A percentile compares a stretch with the other conserved stretches of the same genome.
phyloP scores from a whole-genome alignment of 2,888 invertebrate species.

The Protonemura montana region DNA sequence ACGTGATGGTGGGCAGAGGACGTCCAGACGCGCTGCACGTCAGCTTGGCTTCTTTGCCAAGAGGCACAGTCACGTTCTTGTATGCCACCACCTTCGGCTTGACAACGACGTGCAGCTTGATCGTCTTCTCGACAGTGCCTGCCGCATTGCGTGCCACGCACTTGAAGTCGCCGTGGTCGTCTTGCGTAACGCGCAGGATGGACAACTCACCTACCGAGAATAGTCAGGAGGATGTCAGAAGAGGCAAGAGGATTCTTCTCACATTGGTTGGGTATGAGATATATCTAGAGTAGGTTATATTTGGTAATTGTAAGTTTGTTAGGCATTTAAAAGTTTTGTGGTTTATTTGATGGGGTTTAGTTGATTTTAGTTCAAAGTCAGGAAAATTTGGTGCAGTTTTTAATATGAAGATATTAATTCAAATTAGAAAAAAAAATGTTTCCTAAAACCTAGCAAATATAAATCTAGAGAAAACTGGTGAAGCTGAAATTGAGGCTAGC shows the following conservation, averaged over 20 bases:
- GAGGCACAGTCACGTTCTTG: constrained; percentile 73
- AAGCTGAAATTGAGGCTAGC: too few species aligned
- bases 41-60: constrained; percentile 70
- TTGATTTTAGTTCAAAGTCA: too few species aligned
- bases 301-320: too few species aligned
- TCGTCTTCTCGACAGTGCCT: constrained; percentile 72
- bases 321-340: too few species aligned
- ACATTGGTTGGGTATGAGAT: too few species aligned
- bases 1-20: constrained; percentile 81
- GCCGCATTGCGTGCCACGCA: constrained; percentile 84
- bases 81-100: constrained; percentile 83
- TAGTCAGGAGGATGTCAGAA: constrained; percentile 56
- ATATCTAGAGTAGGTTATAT: too few species aligned
- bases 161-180: constrained; percentile 81
- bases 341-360: too few species aligned
- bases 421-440: too few species aligned
- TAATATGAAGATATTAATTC: too few species aligned
- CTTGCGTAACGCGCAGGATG: constrained; percentile 73
- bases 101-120: constrained; percentile 73
- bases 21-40: constrained; percentile 82
- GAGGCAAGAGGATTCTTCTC: background rate
- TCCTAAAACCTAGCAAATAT: too few species aligned
- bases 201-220: constrained; percentile 75
- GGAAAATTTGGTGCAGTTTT: too few species aligned
- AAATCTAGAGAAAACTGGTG: too few species aligned